A percentile compares a stretch with the other conserved stretches of the same genome.
phyloP scores from a whole-genome alignment of 2,113 vertebrate species.

The Sylvia atricapilla region DNA sequence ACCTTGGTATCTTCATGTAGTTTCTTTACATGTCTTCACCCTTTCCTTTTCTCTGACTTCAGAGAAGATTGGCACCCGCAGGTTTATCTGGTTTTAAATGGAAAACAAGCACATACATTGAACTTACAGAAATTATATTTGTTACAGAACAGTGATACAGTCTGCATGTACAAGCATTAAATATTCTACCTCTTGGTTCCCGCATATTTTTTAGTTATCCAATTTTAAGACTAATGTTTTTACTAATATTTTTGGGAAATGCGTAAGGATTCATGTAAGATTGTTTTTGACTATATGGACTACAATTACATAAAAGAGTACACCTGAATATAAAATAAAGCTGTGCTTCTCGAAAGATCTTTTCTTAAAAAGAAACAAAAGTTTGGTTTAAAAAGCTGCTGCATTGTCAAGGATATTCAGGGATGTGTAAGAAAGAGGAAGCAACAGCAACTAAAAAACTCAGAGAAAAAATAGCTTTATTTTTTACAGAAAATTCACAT shows the following conservation, averaged over 20 bases:
- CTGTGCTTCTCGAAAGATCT: neutral
- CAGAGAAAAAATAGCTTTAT: neutral
- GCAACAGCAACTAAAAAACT: neutral
- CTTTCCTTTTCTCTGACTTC: neutral
- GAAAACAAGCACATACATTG: neutral
- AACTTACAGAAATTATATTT: neutral
- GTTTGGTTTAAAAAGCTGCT: neutral
- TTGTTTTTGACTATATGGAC: neutral
- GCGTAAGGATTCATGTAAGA: neutral
- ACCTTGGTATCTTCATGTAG: neutral
- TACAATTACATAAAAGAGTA: neutral
- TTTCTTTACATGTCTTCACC: neutral
- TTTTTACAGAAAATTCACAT: neutral
- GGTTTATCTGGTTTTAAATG: neutral
- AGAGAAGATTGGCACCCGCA: neutral
- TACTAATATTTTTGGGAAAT: neutral
- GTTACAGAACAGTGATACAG: neutral
- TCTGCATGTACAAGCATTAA: neutral
- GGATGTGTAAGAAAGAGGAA: neutral
- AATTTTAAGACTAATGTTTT: neutral
- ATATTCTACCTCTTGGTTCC: neutral
- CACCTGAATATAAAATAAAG: neutral
- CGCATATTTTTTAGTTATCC: neutral
- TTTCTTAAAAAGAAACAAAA: neutral
- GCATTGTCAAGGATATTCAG: neutral